phyloP scores from a whole-genome alignment of 92 coral and sea anemone genomes.

The Actinernus sp. region DNA sequence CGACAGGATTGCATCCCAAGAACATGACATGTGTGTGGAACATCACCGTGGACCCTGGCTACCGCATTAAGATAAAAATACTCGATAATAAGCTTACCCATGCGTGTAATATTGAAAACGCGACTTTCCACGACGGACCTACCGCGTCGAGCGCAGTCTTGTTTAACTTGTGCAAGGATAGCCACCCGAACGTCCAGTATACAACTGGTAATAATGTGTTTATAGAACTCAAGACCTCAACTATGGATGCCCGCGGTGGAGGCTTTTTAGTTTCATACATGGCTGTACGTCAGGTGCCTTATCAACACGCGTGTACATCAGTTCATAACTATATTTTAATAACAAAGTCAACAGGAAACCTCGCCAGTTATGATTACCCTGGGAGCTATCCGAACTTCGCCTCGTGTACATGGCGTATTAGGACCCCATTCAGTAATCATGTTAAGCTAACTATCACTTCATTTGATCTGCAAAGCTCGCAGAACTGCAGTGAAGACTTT shows the following conservation, averaged over 20 bases:
- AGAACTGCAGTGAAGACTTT: slow-evolving; percentile 19
- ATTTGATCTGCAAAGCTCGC: slow-evolving; percentile 30
- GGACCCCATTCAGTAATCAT: slow-evolving; percentile 11
- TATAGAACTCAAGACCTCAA: slow-evolving; percentile 8
- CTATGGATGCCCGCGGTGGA: slow-evolving; percentile 3
- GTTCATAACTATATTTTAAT: background rate
- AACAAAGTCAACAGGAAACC: background rate
- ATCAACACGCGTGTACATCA: background rate
- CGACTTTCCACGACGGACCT: slow-evolving; percentile 2
- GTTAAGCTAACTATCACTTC: slow-evolving; percentile 22
- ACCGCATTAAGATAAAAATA: background rate
- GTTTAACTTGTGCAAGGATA: slow-evolving; percentile 6
- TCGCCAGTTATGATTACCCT: slow-evolving; percentile 14
- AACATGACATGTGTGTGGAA: slow-evolving; percentile 33
- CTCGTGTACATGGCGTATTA: slow-evolving; percentile 26
- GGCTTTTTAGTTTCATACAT: slow-evolving; percentile 7
- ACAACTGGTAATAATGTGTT: slow-evolving; percentile 10
- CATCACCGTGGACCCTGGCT: slow-evolving; percentile 20
- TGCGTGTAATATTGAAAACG: slow-evolving; percentile 6
- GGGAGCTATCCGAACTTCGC: slow-evolving; percentile 17
- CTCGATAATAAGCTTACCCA: background rate
- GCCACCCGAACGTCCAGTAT: background rate
- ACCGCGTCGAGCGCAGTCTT: background rate
- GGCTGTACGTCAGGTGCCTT: slow-evolving; percentile 2
- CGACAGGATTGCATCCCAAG: slow-evolving; percentile 2